Percentiles rank a stretch among this genome's conserved stretches.
These are phyloP conservation scores for Cynopterus sphinx DNA, from an alignment of 2,797 vertebrate species.

Conservation along the genomic window DNA sequence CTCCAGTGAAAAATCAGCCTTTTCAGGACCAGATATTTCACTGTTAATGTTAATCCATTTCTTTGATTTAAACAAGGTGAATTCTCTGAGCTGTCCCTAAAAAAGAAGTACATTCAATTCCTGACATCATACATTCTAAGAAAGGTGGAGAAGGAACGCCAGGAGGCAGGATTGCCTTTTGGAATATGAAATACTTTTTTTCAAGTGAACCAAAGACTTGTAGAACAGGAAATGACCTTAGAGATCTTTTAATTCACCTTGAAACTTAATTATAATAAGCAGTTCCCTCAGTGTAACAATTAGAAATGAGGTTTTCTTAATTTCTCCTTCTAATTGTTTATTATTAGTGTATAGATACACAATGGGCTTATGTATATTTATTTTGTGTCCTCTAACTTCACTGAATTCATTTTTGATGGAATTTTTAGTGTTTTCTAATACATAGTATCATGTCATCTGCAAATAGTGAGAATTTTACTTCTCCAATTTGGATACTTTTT, in stretches of 20 bases:
- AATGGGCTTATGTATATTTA: background rate
- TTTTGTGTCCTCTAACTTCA: background rate
- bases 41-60: background rate
- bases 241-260: conserved; percentile 7
- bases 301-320: background rate
- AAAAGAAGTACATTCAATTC: background rate
- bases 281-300: background rate
- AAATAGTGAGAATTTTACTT: background rate
- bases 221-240: background rate
- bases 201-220: conserved; percentile 30
- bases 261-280: conserved; percentile 34
- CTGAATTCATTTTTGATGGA: background rate
- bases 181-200: conserved; percentile 36
- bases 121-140: background rate
- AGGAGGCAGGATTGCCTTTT: background rate
- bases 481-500: background rate
- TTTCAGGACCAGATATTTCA: background rate
- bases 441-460: background rate
- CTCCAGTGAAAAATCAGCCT: background rate
- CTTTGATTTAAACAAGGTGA: background rate
- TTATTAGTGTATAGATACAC: background rate
- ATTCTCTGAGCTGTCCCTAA: background rate
- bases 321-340: background rate
- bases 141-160: background rate
- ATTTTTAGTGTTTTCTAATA: background rate